Conservation (phyloP, 2,888 invertebrate species). For the Trisateles emortualis region DNA sequence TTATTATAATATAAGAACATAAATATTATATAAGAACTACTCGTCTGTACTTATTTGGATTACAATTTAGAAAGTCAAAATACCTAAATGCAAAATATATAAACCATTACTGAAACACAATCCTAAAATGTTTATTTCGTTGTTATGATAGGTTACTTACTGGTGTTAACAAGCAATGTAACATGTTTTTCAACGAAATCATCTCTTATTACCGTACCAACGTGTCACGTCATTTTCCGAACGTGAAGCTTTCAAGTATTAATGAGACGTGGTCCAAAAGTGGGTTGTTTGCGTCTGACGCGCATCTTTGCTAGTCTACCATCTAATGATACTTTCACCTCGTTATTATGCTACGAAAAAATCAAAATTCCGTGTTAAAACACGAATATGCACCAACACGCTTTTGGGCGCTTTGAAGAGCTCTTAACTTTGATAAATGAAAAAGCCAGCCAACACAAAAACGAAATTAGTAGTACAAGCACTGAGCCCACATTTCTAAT, state of each 20-base stretch:
- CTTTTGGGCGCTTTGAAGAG: not conserved
- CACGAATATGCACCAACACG: constrained; percentile 3
- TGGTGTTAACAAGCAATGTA: constrained; percentile 10
- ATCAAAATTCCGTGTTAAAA: constrained; percentile 10
- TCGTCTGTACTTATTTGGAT: too few relatives aligned
- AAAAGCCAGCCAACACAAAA: not conserved
- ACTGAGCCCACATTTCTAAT: not conserved
- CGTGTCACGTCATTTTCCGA: constrained; percentile 29
- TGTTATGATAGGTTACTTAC: not conserved
- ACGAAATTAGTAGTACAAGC: not conserved
- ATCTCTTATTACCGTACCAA: constrained; percentile 19
- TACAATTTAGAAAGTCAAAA: too few relatives aligned
- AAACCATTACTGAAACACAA: too few relatives aligned
- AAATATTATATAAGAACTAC: too few relatives aligned
- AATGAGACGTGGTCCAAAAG: constrained; percentile 48
- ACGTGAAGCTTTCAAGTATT: constrained; percentile 45
- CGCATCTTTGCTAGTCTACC: constrained; percentile 22
- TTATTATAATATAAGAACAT: too few relatives aligned
- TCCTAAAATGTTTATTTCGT: not conserved
- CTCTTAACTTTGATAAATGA: not conserved
- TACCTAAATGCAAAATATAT: too few relatives aligned
- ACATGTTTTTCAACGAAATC: constrained; percentile 20
- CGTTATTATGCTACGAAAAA: constrained; percentile 25
- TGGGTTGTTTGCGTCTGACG: constrained; percentile 47
- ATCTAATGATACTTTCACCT: constrained; percentile 36